Conservation (phyloP, 1,140 invertebrate genomes). For the Drosophila virilis region DNA sequence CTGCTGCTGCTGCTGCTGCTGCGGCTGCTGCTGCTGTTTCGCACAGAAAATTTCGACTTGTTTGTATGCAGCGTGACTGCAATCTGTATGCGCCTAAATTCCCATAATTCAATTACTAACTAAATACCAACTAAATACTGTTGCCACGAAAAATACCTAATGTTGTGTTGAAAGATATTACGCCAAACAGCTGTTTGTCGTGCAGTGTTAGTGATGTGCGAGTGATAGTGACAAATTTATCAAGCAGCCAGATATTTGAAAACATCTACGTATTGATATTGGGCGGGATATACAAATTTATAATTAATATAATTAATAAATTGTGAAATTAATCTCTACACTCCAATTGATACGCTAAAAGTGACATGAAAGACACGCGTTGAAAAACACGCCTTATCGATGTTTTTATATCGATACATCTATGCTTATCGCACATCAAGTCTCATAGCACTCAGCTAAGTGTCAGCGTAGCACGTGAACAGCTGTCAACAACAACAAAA, state of each 20-base stretch:
- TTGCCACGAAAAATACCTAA: neutral
- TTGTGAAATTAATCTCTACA: no score
- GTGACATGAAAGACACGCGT: no score
- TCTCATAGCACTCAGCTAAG: conserved; percentile 19
- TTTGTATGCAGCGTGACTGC: conserved; percentile 39
- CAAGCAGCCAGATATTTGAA: no score
- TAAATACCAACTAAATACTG: conserved; percentile 12
- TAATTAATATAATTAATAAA: no score
- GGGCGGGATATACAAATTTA: no score
- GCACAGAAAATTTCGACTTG: conserved; percentile 31
- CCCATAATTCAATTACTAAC: conserved; percentile 5
- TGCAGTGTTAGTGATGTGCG: no score
- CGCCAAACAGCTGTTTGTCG: neutral
- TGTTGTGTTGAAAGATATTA: neutral
- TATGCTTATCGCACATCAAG: neutral
- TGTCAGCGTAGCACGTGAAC: conserved; percentile 15
- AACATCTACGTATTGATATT: no score
- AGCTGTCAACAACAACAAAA: conserved; percentile 56
- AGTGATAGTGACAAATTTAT: no score
- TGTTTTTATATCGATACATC: neutral
- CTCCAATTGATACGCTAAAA: no score
- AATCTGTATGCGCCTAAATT: conserved; percentile 14
- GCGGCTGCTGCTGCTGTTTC: conserved; percentile 7
- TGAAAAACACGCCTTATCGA: no score
- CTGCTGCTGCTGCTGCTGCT: neutral